Conservation (phyloP, 2,888 invertebrate genomes). For the Cheilosia scutellata region DNA sequence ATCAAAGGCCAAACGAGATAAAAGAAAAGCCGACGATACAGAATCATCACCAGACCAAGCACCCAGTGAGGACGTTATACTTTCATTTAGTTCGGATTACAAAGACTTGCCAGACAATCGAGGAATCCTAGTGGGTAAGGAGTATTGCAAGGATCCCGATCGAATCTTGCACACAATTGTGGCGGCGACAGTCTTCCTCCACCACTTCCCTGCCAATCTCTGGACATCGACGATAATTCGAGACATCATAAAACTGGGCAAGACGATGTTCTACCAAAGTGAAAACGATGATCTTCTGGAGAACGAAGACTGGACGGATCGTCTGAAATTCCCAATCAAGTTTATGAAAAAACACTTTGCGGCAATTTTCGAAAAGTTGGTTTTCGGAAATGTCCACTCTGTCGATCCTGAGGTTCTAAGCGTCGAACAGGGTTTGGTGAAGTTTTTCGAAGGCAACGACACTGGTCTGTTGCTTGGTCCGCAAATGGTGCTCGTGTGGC, state of each 20-base stretch:
- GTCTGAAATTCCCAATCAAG: slow-evolving; percentile 52
- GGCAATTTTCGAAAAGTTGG: slow-evolving; percentile 75
- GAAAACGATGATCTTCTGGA: slow-evolving; percentile 43
- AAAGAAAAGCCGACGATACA: slow-evolving; percentile 29
- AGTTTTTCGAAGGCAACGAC: slow-evolving; percentile 82
- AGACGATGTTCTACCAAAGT: slow-evolving; percentile 80
- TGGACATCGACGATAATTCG: slow-evolving; percentile 83
- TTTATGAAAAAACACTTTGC: slow-evolving; percentile 38
- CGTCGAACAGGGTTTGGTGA: slow-evolving; percentile 81
- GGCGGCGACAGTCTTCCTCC: slow-evolving; percentile 82
- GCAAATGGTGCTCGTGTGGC: slow-evolving; percentile 83
- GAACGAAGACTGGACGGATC: slow-evolving; percentile 61
- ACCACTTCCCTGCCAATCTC: slow-evolving; percentile 80
- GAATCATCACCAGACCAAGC: slow-evolving; percentile 6
- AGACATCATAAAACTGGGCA: slow-evolving; percentile 82
- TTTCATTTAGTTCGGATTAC: slow-evolving; percentile 72
- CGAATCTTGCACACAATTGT: slow-evolving; percentile 82
- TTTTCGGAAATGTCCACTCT: slow-evolving; percentile 82
- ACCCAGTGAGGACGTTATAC: slow-evolving; percentile 35
- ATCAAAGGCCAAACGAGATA: slow-evolving; percentile 3
- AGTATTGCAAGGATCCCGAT: slow-evolving; percentile 81
- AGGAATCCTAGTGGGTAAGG: slow-evolving; percentile 82
- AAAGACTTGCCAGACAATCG: slow-evolving; percentile 78
- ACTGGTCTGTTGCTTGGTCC: slow-evolving; percentile 83
- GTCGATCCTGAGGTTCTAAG: slow-evolving; percentile 80